These are phyloP conservation scores for Venturia canescens DNA, from an alignment of 1,140 invertebrate genomes.

Conservation along the genomic window DNA sequence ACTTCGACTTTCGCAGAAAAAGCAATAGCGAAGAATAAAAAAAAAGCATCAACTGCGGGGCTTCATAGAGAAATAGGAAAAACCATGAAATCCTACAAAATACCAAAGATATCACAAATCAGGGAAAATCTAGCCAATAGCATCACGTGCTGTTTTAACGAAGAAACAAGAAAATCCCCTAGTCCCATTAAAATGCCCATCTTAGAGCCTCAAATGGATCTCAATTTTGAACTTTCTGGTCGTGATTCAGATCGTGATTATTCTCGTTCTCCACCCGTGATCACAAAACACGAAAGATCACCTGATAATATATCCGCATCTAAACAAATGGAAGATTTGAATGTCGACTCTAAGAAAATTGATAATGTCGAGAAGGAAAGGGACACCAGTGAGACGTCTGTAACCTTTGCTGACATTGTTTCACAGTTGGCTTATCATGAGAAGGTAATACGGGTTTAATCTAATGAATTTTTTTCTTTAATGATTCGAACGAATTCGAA, in stretches of 20 bases:
- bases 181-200: conserved; percentile 65
- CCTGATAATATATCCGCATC: conserved; percentile 28
- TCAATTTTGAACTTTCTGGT: conserved; percentile 54
- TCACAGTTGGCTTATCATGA: conserved; percentile 72
- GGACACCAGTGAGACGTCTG: conserved; percentile 56
- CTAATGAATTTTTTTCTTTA: too few species aligned
- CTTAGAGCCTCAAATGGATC: conserved; percentile 66
- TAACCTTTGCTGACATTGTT: conserved; percentile 71
- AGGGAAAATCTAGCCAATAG: background rate
- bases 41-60: conserved; percentile 28
- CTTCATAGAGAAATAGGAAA: conserved; percentile 34
- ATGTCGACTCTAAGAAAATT: conserved; percentile 49
- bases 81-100: conserved; percentile 53
- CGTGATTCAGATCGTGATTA: conserved; percentile 62
- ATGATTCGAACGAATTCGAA: background rate
- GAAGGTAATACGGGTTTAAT: conserved; percentile 64
- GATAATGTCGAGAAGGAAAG: conserved; percentile 54
- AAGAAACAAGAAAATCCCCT: conserved; percentile 58
- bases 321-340: conserved; percentile 56
- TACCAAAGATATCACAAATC: conserved; percentile 48
- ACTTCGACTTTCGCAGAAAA: background rate
- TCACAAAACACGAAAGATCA: conserved; percentile 66
- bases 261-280: conserved; percentile 70
- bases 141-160: conserved; percentile 41
- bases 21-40: conserved; percentile 30